Conservation (phyloP, 2,113 vertebrate species). For the Synodontis membranacea region DNA sequence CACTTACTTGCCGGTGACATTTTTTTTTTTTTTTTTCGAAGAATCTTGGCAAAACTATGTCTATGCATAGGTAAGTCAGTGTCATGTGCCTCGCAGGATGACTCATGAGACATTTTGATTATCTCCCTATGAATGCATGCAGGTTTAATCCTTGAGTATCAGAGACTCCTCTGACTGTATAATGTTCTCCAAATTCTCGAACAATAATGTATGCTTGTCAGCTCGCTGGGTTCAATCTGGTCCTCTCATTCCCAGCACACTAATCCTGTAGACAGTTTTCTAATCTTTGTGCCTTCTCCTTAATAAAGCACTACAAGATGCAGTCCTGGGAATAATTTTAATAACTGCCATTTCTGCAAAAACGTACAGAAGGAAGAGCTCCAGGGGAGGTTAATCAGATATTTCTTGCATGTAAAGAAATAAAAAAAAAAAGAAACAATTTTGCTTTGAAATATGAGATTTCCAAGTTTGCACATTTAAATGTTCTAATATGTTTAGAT, state of each 20-base stretch:
- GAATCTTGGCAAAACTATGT: neutral
- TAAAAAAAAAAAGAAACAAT: neutral
- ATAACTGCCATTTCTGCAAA: neutral
- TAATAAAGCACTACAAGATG: slow-evolving; percentile 6
- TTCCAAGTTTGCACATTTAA: no score
- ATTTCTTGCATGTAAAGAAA: neutral
- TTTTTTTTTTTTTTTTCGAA: no score
- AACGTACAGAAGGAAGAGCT: neutral
- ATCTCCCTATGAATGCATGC: neutral
- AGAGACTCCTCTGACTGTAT: neutral
- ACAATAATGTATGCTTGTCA: slow-evolving; percentile 13
- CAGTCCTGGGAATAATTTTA: neutral
- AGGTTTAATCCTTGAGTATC: neutral
- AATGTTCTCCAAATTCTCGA: neutral
- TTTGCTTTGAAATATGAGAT: neutral
- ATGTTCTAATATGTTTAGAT: neutral
- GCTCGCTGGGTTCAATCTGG: slow-evolving; percentile 23
- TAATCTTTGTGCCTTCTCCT: slow-evolving; percentile 1
- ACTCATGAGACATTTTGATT: neutral
- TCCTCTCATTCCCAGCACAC: neutral
- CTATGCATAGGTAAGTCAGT: neutral
- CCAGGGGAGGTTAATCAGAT: slow-evolving; percentile 14
- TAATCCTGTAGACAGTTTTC: slow-evolving; percentile 9
- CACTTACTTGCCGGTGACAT: neutral
- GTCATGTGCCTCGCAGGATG: neutral